Evolutionary conservation across 2,113 vertebrate genomes (phyloP).

Genomic region (Ranitomeya imitator): DNA sequence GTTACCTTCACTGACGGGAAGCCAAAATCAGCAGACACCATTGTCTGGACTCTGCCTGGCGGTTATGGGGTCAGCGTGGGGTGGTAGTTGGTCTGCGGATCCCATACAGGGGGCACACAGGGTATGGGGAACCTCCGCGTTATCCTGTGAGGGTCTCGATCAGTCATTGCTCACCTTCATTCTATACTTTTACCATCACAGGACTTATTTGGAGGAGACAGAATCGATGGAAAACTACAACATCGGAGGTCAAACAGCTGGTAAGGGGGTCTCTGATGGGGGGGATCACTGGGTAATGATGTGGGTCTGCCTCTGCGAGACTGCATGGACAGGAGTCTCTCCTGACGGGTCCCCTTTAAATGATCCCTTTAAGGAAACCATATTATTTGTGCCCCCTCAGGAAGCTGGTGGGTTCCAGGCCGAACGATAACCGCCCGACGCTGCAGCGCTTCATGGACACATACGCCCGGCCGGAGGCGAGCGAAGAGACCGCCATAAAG

Average conservation of each 20-base stretch:
- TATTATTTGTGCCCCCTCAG: neutral
- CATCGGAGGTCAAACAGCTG: slow-evolving; percentile 73
- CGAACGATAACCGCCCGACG: slow-evolving; percentile 76
- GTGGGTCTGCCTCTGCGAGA: neutral
- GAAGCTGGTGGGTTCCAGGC: slow-evolving; percentile 75
- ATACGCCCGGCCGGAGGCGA: slow-evolving; percentile 82
- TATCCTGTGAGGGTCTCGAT: too few species aligned
- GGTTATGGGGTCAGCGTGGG: too few species aligned
- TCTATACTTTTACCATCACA: slow-evolving; percentile 13
- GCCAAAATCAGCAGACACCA: too few species aligned
- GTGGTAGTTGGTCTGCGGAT: too few species aligned
- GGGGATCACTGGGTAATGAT: neutral
- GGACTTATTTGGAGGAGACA: slow-evolving; percentile 63
- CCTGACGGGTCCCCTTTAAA: neutral
- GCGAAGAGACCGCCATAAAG: slow-evolving; percentile 73
- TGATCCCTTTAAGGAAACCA: neutral
- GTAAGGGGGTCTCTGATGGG: slow-evolving; percentile 62
- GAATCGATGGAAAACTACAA: slow-evolving; percentile 64
- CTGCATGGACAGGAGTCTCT: neutral
- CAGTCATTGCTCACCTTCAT: too few species aligned
- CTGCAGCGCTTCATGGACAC: slow-evolving; percentile 89
- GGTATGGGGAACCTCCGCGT: too few species aligned
- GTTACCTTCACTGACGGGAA: too few species aligned
- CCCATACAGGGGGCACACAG: too few species aligned
- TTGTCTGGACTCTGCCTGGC: too few species aligned